phyloP scores from a whole-genome alignment of 2,797 vertebrate species.

The Lates japonicus region DNA sequence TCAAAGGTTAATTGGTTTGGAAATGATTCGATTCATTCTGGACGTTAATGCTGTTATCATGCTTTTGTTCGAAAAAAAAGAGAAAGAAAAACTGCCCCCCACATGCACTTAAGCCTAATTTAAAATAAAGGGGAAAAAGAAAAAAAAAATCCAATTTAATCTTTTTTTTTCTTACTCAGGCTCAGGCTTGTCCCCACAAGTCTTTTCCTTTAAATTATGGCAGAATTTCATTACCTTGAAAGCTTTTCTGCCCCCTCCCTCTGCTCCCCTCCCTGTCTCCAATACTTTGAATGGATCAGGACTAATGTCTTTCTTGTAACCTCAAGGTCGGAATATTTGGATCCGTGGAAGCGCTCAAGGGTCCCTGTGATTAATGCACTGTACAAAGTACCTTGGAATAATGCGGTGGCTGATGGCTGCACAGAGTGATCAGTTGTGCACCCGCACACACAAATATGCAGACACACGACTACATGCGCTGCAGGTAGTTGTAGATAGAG shows the following conservation, averaged over 20 bases:
- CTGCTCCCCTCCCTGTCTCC: slow-evolving; percentile 75
- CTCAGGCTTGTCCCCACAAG: slow-evolving; percentile 85
- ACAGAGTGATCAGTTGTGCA: slow-evolving; percentile 69
- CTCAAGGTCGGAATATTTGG: slow-evolving; percentile 90
- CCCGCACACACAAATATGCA: slow-evolving; percentile 39
- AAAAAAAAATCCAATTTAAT: slow-evolving; percentile 89
- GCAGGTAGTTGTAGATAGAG: slow-evolving; percentile 69
- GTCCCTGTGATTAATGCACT: slow-evolving; percentile 89
- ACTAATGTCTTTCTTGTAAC: slow-evolving; percentile 90
- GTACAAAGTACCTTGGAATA: slow-evolving; percentile 87
- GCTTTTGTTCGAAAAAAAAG: slow-evolving; percentile 80
- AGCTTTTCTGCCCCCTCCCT: slow-evolving; percentile 84
- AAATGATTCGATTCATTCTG: slow-evolving; percentile 91
- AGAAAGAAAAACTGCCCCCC: slow-evolving; percentile 84
- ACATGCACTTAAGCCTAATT: slow-evolving; percentile 89
- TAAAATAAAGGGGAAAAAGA: slow-evolving; percentile 84
- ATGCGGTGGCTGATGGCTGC: slow-evolving; percentile 81
- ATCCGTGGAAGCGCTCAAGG: slow-evolving; percentile 85
- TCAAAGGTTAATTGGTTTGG: slow-evolving; percentile 93
- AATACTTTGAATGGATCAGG: slow-evolving; percentile 87
- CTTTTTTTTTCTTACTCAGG: slow-evolving; percentile 73
- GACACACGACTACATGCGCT: slow-evolving; percentile 46
- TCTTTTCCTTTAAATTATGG: slow-evolving; percentile 90
- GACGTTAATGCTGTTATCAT: slow-evolving; percentile 91
- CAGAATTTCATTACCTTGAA: slow-evolving; percentile 92